phyloP scores from a whole-genome alignment of 2,113 vertebrate genomes.

The Blennius ocellaris region DNA sequence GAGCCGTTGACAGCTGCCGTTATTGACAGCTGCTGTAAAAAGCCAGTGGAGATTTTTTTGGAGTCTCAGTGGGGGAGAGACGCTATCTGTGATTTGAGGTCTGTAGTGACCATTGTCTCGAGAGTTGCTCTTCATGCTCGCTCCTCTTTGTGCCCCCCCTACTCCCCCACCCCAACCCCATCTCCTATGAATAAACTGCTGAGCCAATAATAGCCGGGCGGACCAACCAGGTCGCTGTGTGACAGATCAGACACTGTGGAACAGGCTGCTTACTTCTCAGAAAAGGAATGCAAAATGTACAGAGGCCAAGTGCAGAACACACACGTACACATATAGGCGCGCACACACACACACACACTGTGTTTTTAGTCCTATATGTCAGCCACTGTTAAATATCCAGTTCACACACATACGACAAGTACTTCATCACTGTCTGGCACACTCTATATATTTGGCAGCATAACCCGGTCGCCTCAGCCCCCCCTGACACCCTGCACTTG shows the following conservation, averaged over 20 bases:
- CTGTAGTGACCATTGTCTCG: constrained; percentile 70
- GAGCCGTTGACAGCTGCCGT: constrained; percentile 73
- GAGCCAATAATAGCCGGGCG: constrained; percentile 76
- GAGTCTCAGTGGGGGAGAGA: constrained; percentile 54
- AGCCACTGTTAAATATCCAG: constrained; percentile 55
- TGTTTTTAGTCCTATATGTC: constrained; percentile 47
- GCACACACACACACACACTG: too few relatives aligned
- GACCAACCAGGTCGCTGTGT: constrained; percentile 69
- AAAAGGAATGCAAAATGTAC: constrained; percentile 73
- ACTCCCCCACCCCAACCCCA: neutral
- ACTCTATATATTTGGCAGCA: constrained; percentile 61
- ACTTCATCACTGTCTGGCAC: constrained; percentile 65
- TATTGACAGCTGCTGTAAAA: constrained; percentile 65
- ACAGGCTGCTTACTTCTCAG: constrained; percentile 66
- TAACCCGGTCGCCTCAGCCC: constrained; percentile 44
- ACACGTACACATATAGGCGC: neutral
- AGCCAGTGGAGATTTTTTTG: constrained; percentile 58
- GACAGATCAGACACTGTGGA: constrained; percentile 70
- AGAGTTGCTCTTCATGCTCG: constrained; percentile 59
- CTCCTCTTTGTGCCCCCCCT: constrained; percentile 31
- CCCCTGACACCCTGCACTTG: constrained; percentile 57
- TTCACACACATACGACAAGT: constrained; percentile 51
- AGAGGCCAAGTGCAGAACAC: constrained; percentile 34
- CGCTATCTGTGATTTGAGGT: constrained; percentile 66
- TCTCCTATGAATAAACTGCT: constrained; percentile 52